Base-by-base conservation (phyloP, 2,888 invertebrate genomes). In the Cephonodes hylas region DNA sequence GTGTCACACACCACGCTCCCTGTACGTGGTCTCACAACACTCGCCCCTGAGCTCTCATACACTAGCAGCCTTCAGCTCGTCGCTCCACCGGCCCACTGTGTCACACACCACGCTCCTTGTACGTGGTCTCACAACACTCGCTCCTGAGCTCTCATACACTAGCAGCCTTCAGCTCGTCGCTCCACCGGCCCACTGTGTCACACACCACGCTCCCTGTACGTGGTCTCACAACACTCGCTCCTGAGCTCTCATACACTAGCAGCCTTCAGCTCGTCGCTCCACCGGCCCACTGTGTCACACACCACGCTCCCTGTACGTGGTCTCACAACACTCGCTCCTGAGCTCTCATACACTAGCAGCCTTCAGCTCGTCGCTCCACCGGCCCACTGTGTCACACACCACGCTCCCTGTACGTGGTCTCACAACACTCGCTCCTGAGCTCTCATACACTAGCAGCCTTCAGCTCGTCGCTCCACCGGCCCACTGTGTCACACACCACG, bases 391-490 rank as follows among this genome's bases (percentile, higher is more conserved):
- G n/a, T 31, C 18, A 18, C 53, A 53, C 53, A 53, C 18, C 18
- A 53, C 53, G 53, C 53, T 53, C 53, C 53, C 53, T 53, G 53
- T 53, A 53, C 18, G 31, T 53, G 53, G 27, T 53, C 53, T 53
- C 53, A 31, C 46, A 46, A 46, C 31, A 53, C 31, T 53, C 53
- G 53, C 53, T 53, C 53, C 53, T 53, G 18, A 53, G 53, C 53
- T 53, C 53, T 53, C 53, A 31, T 53, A 53, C 53, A 53, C 53
- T 53, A 27, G 27, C 31, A 46, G 46, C 46, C 46, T 27, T 53
- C 53, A 53, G 53, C 31, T 31, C 53, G 53, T 53, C 31, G 53
- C 53, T 53, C 31, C 31, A 53, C 31, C 53, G 53, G n/a, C 53
- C 53, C 53, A 10, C 53, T n/a, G 31, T 31, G 18, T 53, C 31